These are phyloP conservation scores for Onthophagus taurus DNA, from an alignment of 1,140 invertebrate genomes.

Conservation along the genomic window DNA sequence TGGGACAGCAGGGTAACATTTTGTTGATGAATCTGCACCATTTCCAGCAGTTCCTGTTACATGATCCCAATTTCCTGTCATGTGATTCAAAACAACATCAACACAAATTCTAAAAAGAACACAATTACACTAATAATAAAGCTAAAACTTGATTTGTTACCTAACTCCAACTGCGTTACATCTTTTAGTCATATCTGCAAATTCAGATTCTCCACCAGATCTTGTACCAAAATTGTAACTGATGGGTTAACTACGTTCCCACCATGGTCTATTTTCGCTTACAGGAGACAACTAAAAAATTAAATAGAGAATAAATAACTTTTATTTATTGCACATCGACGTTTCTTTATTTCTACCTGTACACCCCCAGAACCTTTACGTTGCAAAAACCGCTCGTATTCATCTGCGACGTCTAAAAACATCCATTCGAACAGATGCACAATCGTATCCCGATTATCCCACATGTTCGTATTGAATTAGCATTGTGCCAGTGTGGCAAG, in stretches of 20 bases:
- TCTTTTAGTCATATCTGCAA: too few species aligned
- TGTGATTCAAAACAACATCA: slow-evolving; percentile 79
- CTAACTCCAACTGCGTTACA: too few species aligned
- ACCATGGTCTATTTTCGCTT: too few species aligned
- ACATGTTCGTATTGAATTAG: neutral
- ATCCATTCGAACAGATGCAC: slow-evolving; percentile 85
- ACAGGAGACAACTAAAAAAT: too few species aligned
- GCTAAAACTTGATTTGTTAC: too few species aligned
- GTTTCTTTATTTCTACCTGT: too few species aligned
- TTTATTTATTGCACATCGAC: too few species aligned
- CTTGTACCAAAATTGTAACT: too few species aligned
- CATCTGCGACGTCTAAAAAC: slow-evolving; percentile 66
- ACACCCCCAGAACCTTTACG: slow-evolving; percentile 68
- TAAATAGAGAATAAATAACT: too few species aligned
- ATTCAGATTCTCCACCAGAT: too few species aligned
- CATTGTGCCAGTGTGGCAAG: neutral
- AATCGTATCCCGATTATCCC: slow-evolving; percentile 39
- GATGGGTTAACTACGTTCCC: too few species aligned
- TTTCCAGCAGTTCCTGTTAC: slow-evolving; percentile 48
- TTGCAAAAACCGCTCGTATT: slow-evolving; percentile 72
- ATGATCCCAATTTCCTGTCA: slow-evolving; percentile 51
- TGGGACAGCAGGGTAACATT: slow-evolving; percentile 50
- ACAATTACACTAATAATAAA: too few species aligned
- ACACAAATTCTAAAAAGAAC: slow-evolving; percentile 77
- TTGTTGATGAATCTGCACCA: slow-evolving; percentile 38